Evolutionary conservation across 2,113 vertebrate species (phyloP).

Genomic region (Peromyscus californicus): DNA sequence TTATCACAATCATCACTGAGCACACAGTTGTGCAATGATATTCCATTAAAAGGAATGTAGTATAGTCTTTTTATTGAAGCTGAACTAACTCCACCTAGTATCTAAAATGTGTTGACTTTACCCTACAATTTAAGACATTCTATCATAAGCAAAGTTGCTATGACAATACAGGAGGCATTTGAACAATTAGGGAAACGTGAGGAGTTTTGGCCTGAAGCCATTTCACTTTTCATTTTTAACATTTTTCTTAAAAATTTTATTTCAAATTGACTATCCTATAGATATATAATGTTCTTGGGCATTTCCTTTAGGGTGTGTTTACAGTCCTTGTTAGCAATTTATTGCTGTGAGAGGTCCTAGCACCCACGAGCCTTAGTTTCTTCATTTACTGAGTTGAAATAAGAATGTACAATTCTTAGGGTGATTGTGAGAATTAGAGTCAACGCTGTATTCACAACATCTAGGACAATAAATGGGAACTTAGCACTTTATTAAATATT

Average conservation of each 20-base stretch:
- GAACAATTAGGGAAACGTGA: neutral
- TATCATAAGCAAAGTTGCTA: neutral
- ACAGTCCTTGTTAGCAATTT: neutral
- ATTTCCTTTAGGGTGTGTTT: neutral
- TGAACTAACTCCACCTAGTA: neutral
- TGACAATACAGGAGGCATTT: neutral
- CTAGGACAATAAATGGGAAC: neutral
- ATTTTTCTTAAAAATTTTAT: neutral
- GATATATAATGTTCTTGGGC: neutral
- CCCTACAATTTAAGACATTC: constrained; percentile 8
- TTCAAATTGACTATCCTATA: neutral
- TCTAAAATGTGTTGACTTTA: neutral
- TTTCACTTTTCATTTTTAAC: constrained; percentile 41
- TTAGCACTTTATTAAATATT: neutral
- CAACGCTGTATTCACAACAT: neutral
- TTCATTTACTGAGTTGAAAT: neutral
- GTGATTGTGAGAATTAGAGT: neutral
- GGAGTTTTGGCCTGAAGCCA: neutral
- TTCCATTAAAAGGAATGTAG: neutral
- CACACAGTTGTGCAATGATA: neutral
- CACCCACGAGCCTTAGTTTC: neutral
- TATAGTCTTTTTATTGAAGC: neutral
- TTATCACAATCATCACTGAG: neutral
- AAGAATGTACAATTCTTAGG: neutral
- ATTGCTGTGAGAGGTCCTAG: neutral